Percentiles rank a stretch among this genome's conserved stretches.
phyloP scores from a whole-genome alignment of 2,888 invertebrate genomes.

The Terebella lapidaria region DNA sequence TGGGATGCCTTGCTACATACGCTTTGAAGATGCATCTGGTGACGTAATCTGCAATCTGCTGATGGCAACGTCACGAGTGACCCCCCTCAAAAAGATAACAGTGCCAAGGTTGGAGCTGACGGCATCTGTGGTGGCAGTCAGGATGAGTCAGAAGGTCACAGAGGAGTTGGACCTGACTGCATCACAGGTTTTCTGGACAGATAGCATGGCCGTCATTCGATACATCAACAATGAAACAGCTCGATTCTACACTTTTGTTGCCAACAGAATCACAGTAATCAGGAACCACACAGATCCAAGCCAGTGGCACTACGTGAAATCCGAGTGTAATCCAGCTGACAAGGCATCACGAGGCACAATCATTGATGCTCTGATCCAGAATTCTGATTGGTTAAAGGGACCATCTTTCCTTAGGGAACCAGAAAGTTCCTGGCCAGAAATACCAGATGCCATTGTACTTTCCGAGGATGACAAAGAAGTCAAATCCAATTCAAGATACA shows the following conservation, averaged over 20 bases:
- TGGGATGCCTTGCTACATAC: background rate
- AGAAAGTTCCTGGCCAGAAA: background rate
- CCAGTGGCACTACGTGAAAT: too few relatives aligned
- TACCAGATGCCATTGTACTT: background rate
- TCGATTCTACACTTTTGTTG: background rate
- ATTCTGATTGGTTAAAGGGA: background rate
- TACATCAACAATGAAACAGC: background rate
- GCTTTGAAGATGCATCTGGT: background rate
- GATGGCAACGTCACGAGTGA: constrained; percentile 2
- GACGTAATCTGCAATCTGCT: background rate
- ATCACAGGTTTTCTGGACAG: constrained; percentile 1
- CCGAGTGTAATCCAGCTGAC: background rate
- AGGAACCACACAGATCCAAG: too few relatives aligned
- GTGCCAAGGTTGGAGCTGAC: constrained; percentile 5
- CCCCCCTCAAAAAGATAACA: background rate
- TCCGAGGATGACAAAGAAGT: background rate
- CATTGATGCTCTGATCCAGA: background rate
- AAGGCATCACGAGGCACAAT: background rate
- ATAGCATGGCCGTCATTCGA: background rate
- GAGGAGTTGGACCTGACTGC: background rate
- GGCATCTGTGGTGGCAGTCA: constrained; percentile 2
- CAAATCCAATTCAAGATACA: too few relatives aligned
- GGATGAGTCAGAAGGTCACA: background rate
- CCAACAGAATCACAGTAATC: background rate
- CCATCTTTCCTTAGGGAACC: background rate